Evolutionary conservation across 2,888 invertebrate species (phyloP), one percentile per base, ranked within the genome.

Genomic region (Nemapogon koenigi): DNA sequence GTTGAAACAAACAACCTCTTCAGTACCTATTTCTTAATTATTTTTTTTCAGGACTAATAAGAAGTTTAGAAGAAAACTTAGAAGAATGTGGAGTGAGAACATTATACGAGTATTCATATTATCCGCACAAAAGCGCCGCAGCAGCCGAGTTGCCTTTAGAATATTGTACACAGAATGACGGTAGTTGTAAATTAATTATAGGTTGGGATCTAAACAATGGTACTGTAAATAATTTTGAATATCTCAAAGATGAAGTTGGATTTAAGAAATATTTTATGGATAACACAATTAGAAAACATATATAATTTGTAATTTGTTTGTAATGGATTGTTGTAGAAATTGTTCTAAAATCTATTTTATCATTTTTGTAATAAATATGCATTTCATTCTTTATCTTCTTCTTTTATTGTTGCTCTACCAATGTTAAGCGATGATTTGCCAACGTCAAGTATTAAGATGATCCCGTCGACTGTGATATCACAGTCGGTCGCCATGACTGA

Each of bases 141-240:
- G 43, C 49, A 1, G 37, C 45, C 6, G 13, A 43, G 0, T 43
- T 73, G 2, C 68, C 75, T 0, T 44, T 65, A 6, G 73, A 75
- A 40, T 76, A 76, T 49, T 76, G 76, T 50, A 47, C 53, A 1
- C 65, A 69, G 11, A 50, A 44, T 4, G 62, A 64, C 26, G 66
- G 67, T 2, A 52, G 66, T 2, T 76, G 75, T 48, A 68, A 59
- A 44, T 56, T 76, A 2, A 55, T 67, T 2, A 54, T 68, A 0
- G 75, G 70, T 0, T 76, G 76, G 76, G 71, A 76, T 39, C 47
- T 76, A 17, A 61, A 72, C 11, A 75, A 76, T 41, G 38, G 51
- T 1, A 59, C 65, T 7, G 54, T 75, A 33, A 72, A 75, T 42
- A 71, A 72, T 46, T 75, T 69, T 44, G 75, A 71, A 42, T 70